A percentile compares a stretch with the other conserved stretches of the same genome.
Evolutionary conservation across 2,113 vertebrate genomes (phyloP).

Genomic region (Dromas ardeola): DNA sequence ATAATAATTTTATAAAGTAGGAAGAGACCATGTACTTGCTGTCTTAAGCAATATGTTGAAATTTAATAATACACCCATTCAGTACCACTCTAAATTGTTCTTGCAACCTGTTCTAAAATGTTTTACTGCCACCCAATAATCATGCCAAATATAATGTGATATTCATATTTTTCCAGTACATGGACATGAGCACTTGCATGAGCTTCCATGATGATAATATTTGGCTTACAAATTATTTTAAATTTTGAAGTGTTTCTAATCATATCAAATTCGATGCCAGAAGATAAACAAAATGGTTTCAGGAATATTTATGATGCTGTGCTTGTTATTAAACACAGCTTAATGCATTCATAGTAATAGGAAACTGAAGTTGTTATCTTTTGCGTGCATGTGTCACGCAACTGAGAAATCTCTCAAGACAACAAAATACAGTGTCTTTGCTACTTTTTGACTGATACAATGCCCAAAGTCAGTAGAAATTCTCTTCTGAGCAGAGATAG

Average conservation of each 20-base stretch:
- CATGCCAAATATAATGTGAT: not conserved
- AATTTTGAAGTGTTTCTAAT: conserved; percentile 5
- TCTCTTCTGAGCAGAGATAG: not conserved
- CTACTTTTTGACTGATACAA: not conserved
- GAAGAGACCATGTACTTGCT: not conserved
- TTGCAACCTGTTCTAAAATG: not conserved
- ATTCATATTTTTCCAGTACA: not conserved
- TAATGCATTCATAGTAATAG: not conserved
- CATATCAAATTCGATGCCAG: not conserved
- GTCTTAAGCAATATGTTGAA: not conserved
- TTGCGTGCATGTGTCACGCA: not conserved
- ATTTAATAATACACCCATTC: not conserved
- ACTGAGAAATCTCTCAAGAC: not conserved
- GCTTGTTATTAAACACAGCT: not conserved
- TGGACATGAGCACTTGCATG: not conserved
- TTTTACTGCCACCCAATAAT: not conserved
- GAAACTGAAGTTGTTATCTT: not conserved
- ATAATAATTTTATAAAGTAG: not conserved
- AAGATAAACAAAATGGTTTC: conserved; percentile 1
- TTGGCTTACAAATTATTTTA: conserved; percentile 11
- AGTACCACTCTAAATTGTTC: not conserved
- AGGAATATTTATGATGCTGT: not conserved
- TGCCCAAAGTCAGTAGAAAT: not conserved
- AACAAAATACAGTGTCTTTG: not conserved
- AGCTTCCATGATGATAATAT: not conserved